Conservation (phyloP, 2,113 vertebrate genomes). For the Muscicapa adusta region DNA sequence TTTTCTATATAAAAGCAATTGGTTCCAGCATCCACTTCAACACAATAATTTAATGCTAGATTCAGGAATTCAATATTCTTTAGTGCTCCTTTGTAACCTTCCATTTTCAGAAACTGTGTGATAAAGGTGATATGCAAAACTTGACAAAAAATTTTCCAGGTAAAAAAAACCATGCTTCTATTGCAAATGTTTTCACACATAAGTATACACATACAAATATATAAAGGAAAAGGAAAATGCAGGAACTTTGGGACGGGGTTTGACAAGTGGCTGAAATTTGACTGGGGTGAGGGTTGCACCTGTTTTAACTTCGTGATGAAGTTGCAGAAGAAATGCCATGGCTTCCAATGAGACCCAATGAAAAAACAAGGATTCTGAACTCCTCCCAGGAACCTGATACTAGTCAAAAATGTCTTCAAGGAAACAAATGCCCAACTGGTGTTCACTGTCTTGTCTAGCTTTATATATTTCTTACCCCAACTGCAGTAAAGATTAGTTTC, state of each 20-base stretch:
- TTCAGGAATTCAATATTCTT: background rate
- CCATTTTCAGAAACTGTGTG: background rate
- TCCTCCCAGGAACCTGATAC: background rate
- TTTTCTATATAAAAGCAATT: background rate
- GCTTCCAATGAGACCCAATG: background rate
- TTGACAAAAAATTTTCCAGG: background rate
- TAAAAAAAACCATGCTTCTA: background rate
- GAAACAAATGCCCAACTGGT: background rate
- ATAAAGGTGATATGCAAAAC: background rate
- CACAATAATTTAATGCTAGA: background rate
- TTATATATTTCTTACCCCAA: background rate
- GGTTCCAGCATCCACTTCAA: background rate
- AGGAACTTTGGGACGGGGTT: background rate
- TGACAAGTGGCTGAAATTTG: background rate
- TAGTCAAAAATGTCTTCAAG: background rate
- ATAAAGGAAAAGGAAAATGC: background rate
- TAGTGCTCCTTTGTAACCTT: background rate
- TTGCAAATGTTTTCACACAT: background rate
- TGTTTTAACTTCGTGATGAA: background rate
- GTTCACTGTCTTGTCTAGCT: background rate
- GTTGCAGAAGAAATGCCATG: background rate
- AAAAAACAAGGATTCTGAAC: background rate
- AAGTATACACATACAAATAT: background rate
- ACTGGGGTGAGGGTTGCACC: rapidly evolving
- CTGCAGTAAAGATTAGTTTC: background rate